Evolutionary conservation across 1,140 invertebrate species (phyloP), one percentile per base, ranked within the genome.

Genomic region (Hycleus phaleratus): DNA sequence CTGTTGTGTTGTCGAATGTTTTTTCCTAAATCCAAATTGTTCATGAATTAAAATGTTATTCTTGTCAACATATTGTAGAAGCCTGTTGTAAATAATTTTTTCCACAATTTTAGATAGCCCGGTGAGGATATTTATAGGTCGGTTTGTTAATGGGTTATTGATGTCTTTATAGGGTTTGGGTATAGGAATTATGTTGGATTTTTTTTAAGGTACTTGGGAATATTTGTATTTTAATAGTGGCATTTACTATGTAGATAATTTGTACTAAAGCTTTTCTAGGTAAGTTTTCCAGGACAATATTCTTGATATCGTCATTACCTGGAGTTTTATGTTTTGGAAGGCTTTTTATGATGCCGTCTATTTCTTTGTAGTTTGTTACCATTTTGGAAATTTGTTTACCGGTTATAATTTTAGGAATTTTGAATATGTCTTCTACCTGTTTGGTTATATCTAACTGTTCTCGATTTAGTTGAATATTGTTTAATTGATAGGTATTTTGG

Each of bases 161-260:
- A 7, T 11, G 12, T 61, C 38, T 49, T 63, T 77, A 6, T 69
- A 65, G 1, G 70, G 68, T 64, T 76, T 76, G 1, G 48, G 66
- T 38, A 76, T 70, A 3, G 70, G 60, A 7, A 74, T 65, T 8
- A 75, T 57, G 3, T 54, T 71, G 1, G 69, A 73, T n/a, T 59
- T 49, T 67, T 77, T 76, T 71, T 70, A 75, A 75, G 1, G 5
- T 1, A 0, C 8, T 3, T 0, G 72, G 67, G 48, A 74, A 74
- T 43, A 74, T 68, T 4, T 44, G 32, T 2, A 69, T 38, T 55
- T 52, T 65, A 0, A 74, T 12, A 11, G 56, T 56, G 4, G 49
- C 60, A 47, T 74, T 74, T 9, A 64, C 60, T 12, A 68, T 63
- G 18, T 53, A 24, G 5, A 9, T 10, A 4, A 62, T 9, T 44